phyloP scores from a whole-genome alignment of 2,888 invertebrate genomes.

The Chloromyia formosa region DNA sequence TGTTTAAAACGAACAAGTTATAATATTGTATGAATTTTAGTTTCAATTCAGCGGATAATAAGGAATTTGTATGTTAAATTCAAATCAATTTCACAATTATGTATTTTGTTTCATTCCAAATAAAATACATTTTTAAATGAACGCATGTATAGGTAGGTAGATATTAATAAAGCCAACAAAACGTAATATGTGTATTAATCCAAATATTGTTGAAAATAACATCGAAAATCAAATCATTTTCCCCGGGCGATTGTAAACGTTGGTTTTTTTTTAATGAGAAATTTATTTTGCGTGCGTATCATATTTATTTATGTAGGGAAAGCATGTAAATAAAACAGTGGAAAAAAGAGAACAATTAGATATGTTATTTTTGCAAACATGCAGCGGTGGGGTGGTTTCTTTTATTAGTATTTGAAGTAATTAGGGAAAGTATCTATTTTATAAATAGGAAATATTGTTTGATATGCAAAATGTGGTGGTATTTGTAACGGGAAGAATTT shows the following conservation, averaged over 20 bases:
- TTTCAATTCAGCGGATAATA: background rate
- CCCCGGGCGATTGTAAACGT: background rate
- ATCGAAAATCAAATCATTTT: constrained; percentile 15
- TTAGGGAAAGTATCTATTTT: too few relatives aligned
- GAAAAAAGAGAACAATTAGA: constrained; percentile 6
- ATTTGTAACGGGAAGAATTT: too few relatives aligned
- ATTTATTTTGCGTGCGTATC: background rate
- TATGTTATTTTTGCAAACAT: background rate
- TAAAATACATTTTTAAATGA: background rate
- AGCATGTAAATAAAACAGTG: constrained; percentile 34
- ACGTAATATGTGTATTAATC: background rate
- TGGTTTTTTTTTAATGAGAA: constrained; percentile 1
- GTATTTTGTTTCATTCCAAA: background rate
- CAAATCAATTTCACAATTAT: constrained; percentile 3
- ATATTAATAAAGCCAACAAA: constrained; percentile 8
- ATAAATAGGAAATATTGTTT: too few relatives aligned
- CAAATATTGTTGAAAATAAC: background rate
- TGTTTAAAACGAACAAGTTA: too few relatives aligned
- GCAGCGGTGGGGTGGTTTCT: too few relatives aligned
- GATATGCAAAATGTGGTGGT: too few relatives aligned
- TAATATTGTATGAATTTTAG: too few relatives aligned
- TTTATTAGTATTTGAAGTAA: too few relatives aligned
- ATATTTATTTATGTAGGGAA: background rate
- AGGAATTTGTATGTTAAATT: background rate
- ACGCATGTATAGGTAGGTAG: too few relatives aligned